Evolutionary conservation across 1,140 invertebrate genomes (phyloP), one percentile per base, ranked within the genome.

Genomic region (Cecropterus lyciades): DNA sequence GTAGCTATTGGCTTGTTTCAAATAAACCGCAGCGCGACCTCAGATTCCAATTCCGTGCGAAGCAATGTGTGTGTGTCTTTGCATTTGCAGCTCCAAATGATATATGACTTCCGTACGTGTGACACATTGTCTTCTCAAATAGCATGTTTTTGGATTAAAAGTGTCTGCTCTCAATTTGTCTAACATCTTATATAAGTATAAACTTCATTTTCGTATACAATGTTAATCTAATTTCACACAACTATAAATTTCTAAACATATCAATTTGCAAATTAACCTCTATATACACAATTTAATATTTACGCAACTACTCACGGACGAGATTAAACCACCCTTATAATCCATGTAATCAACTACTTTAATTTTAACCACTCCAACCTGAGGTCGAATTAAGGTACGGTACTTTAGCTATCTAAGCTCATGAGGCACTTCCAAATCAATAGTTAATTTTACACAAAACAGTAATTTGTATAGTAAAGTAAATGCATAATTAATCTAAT

Each of bases 11-110:
- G 10, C 33, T 3, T 10, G 2, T 11, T 37, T 11, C 33, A 11
- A 37, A 37, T 1, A 37, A 37, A n/a, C 33, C 13, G 13, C 40
- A 43, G 40, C n/a, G 40, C 13, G 40, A 14, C 40, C 10, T 13
- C 37, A n/a, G 13, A 43, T 43, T 43, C 40, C n/a, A 43, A 43
- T 43, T 14, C 40, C 40, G 40, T 14, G 11, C 40, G 13, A 14
- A 43, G 40, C 40, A 43, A 43, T 43, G 11, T 43, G 40, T 43
- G 11, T 43, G 40, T 43, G 13, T 43, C 40, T 43, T 43, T 14
- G n/a, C 40, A 3, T 43, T 14, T 40, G 3, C 37, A 40, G 40
- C 11, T 14, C n/a, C 10, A 43, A 43, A 43, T 43, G 13, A 43
- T 1, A 43, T 5, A 14, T 43, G 40, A 14, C 40, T 43, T 43